Base-by-base conservation (phyloP, 2,797 vertebrate genomes). In the Staurois parvus region DNA sequence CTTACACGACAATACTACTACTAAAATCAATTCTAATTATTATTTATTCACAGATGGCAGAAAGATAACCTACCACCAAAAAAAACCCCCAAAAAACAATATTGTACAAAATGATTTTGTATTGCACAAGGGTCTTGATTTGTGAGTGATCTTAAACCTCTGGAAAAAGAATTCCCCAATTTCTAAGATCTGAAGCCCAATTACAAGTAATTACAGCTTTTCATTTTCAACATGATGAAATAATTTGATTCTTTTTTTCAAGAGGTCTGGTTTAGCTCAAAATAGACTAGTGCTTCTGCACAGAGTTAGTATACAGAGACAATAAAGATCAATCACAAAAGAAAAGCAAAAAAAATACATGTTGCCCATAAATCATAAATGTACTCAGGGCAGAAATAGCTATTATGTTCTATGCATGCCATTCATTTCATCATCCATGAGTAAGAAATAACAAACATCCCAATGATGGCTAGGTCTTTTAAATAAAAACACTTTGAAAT, bases 161-260 rank as follows among this genome's bases (percentile, higher is more conserved):
- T 96, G 95, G 94, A 96, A 97, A 96, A 96, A 94, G 94, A 96
- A 96, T 96, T 95, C 95, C 93, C 94, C 96, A 97, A 96, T 97
- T 96, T 91, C 95, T 94, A 96, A 96, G 96, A 96, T 96, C 94
- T 96, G 94, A 96, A 96, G 95, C 94, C 96, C 95, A 99, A 99
- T 99, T 99, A 97, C 95, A 96, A 97, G 96, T 98, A 99, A 99
- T 99, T 99, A 97, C 95, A 95, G 96, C 97, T 97, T 99, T 98
- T 98, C 97, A 97, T 98, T 99, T 97, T 96, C 96, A 97, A 97
- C 97, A 98, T 98, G 97, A 99, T 98, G 97, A 98, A 99, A 99
- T 99, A 97, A 99, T 99, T 98, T 98, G 96, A 98, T 97, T 96
- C 97, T 96, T 97, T 97, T 79, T 98, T 96, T 96, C 96, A 96